These are phyloP conservation scores for Cheilosia soror DNA, from an alignment of 2,888 invertebrate species.

Conservation along the genomic window DNA sequence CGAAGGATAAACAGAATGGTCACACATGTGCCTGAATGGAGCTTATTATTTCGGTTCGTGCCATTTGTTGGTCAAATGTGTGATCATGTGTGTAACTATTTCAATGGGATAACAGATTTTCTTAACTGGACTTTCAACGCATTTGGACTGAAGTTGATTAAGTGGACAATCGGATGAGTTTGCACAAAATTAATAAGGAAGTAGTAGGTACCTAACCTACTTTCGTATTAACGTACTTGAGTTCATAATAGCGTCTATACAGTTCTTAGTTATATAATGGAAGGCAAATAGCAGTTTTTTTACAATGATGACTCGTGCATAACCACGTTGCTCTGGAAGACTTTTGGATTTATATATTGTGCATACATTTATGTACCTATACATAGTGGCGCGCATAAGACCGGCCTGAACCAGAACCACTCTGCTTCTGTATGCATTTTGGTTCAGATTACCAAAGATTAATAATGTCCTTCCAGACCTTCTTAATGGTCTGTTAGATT, in stretches of 20 bases:
- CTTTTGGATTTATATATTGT: too few relatives aligned
- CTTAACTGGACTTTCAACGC: neutral
- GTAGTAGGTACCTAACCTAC: neutral
- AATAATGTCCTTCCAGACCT: too few relatives aligned
- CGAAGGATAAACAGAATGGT: constrained; percentile 14
- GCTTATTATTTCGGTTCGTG: constrained; percentile 24
- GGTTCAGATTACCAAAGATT: too few relatives aligned
- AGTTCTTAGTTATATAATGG: too few relatives aligned
- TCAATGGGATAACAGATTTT: constrained; percentile 24
- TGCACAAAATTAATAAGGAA: constrained; percentile 36
- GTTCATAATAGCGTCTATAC: neutral
- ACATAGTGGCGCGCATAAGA: too few relatives aligned
- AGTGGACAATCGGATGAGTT: constrained; percentile 43
- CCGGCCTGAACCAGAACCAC: too few relatives aligned
- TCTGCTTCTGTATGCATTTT: too few relatives aligned
- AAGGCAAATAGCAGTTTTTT: too few relatives aligned
- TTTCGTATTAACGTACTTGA: neutral
- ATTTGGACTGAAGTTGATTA: constrained; percentile 47
- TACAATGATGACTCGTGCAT: too few relatives aligned
- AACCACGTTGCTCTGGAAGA: too few relatives aligned
- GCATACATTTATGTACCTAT: too few relatives aligned
- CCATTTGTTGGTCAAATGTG: constrained; percentile 58
- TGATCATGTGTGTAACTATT: constrained; percentile 44
- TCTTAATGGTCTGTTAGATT: too few relatives aligned
- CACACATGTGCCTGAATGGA: constrained; percentile 44